A percentile compares a stretch with the other conserved stretches of the same genome.
Evolutionary conservation across 2,888 invertebrate species (phyloP).

Genomic region (Thereva nobilitata): DNA sequence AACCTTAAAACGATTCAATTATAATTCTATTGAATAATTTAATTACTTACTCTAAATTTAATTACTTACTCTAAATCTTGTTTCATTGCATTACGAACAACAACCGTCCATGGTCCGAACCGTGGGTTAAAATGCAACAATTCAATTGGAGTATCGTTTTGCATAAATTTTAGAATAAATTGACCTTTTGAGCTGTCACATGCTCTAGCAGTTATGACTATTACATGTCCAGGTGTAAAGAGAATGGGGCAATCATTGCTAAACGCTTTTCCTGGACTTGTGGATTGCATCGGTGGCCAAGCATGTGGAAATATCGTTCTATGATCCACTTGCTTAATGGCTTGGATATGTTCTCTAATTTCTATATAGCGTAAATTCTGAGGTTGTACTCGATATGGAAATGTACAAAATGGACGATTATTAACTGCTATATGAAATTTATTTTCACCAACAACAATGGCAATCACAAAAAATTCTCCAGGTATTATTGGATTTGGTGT

Average conservation of each 20-base stretch:
- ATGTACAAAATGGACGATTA: conserved; percentile 54
- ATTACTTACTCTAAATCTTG: conserved; percentile 53
- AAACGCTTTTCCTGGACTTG: conserved; percentile 49
- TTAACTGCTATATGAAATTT: conserved; percentile 56
- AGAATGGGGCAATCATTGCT: conserved; percentile 56
- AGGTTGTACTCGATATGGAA: conserved; percentile 52
- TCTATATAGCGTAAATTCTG: conserved; percentile 50
- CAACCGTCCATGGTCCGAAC: conserved; percentile 52
- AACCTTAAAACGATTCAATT: conserved; percentile 47
- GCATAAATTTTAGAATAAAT: conserved; percentile 54
- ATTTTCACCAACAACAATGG: conserved; percentile 54
- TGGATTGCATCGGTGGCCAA: conserved; percentile 56
- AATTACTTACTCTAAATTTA: background rate
- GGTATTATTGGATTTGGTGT: conserved; percentile 55
- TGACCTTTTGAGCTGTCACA: conserved; percentile 55
- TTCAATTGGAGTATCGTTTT: conserved; percentile 55
- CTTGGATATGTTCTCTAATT: conserved; percentile 56
- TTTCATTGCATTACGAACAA: conserved; percentile 55
- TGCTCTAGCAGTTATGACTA: conserved; percentile 54
- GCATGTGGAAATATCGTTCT: conserved; percentile 55
- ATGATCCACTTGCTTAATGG: conserved; percentile 57
- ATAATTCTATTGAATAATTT: background rate
- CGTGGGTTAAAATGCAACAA: conserved; percentile 56
- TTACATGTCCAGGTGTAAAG: conserved; percentile 56
- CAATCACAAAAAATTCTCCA: conserved; percentile 56